Percentiles rank a stretch among this genome's conserved stretches.
phyloP scores from a whole-genome alignment of 1,140 invertebrate genomes.

The Ditylenchus dipsaci region DNA sequence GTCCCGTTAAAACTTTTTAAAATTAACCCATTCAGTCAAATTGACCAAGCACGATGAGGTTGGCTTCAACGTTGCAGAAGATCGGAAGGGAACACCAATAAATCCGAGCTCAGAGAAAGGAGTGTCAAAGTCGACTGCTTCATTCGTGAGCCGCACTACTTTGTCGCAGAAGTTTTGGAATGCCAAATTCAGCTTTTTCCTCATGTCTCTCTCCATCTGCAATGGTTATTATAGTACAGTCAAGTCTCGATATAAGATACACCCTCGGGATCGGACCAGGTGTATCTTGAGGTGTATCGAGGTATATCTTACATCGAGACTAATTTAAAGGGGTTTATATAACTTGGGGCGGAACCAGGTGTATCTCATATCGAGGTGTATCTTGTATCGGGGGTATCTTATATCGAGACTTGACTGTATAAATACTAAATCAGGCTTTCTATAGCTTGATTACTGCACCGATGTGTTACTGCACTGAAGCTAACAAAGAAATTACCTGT shows the following conservation, averaged over 20 bases:
- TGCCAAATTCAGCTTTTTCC: constrained; percentile 90
- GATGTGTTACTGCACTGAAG: too few species aligned
- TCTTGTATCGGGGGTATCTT: too few species aligned
- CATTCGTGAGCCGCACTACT: constrained; percentile 89
- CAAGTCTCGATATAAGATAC: too few species aligned
- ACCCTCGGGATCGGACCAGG: too few species aligned
- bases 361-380: too few species aligned
- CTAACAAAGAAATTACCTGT: constrained; percentile 71
- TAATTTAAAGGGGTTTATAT: too few species aligned
- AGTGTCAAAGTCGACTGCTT: constrained; percentile 95
- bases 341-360: too few species aligned
- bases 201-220: constrained; percentile 82
- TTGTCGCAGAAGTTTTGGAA: constrained; percentile 98
- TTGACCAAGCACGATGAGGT: constrained; percentile 93
- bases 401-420: too few species aligned
- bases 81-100: constrained; percentile 91
- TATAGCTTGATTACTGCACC: too few species aligned
- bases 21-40: constrained; percentile 84
- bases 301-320: too few species aligned
- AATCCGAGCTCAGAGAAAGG: constrained; percentile 96
- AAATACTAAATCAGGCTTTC: too few species aligned
- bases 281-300: too few species aligned
- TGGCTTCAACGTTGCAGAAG: constrained; percentile 89
- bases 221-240: constrained; percentile 7
- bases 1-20: background rate